Percentiles rank a stretch among this genome's conserved stretches.
These are phyloP conservation scores for Parnassius mnemosyne DNA, from an alignment of 2,888 invertebrate species.

Conservation along the genomic window DNA sequence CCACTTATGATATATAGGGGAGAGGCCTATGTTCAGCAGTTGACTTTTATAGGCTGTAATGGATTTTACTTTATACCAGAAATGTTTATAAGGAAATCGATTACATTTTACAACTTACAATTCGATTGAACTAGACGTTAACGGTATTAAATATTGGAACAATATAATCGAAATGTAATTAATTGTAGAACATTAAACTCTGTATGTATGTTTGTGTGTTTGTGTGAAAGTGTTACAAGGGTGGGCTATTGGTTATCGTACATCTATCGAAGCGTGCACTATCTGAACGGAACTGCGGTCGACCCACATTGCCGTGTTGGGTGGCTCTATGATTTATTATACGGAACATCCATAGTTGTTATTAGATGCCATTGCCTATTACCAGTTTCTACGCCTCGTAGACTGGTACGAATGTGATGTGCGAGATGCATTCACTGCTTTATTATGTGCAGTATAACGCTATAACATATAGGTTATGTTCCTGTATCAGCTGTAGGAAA, in stretches of 20 bases:
- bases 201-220: slow-evolving; percentile 22
- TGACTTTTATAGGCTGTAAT: too few relatives aligned
- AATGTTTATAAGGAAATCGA: too few relatives aligned
- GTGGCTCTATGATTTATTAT: slow-evolving; percentile 49
- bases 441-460: slow-evolving; percentile 1
- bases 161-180: slow-evolving; percentile 1
- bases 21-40: too few relatives aligned
- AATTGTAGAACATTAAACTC: not conserved
- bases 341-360: slow-evolving; percentile 37
- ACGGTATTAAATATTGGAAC: not conserved
- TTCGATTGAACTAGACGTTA: too few relatives aligned
- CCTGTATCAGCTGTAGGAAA: too few relatives aligned
- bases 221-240: slow-evolving; percentile 22
- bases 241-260: slow-evolving; percentile 14
- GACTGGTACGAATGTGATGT: slow-evolving; percentile 18
- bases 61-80: too few relatives aligned
- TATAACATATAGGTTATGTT: too few relatives aligned
- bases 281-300: slow-evolving; percentile 32
- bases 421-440: slow-evolving; percentile 15
- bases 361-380: slow-evolving; percentile 43
- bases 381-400: slow-evolving; percentile 34
- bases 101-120: too few relatives aligned
- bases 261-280: slow-evolving; percentile 6
- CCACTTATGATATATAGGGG: too few relatives aligned
- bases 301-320: slow-evolving; percentile 43